Percentiles rank a stretch among this genome's conserved stretches.
Conservation (phyloP, 2,888 invertebrate genomes). For the Drosophila limbata region DNA sequence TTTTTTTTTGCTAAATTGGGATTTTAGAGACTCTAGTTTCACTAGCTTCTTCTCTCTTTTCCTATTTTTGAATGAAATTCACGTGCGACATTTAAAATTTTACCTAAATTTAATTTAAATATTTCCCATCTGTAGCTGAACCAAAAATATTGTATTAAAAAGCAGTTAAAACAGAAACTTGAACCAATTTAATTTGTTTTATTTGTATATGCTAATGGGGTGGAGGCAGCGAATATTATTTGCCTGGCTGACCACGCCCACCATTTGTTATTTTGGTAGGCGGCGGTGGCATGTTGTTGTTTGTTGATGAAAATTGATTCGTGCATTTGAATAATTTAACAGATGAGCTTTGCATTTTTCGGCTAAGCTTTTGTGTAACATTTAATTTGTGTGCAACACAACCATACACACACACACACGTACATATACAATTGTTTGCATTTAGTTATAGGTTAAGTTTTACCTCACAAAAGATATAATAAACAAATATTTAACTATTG, state of each 20-base stretch:
- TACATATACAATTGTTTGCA: conserved; percentile 47
- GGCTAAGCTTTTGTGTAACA: conserved; percentile 55
- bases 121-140: not conserved
- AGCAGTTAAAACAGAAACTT: conserved; percentile 7
- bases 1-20: conserved; percentile 20
- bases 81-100: conserved; percentile 5
- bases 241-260: conserved; percentile 13
- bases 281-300: conserved; percentile 31
- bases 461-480: conserved; percentile 60
- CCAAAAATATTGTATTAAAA: conserved; percentile 2
- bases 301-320: conserved; percentile 76
- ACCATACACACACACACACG: conserved; percentile 14
- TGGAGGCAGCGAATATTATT: conserved; percentile 19
- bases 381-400: conserved; percentile 42
- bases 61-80: not conserved
- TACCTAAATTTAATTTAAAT: conserved; percentile 17
- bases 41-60: not conserved
- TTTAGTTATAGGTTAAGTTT: conserved; percentile 48
- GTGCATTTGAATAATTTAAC: conserved; percentile 70
- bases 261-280: conserved; percentile 8
- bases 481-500: conserved; percentile 68
- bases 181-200: conserved; percentile 26
- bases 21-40: not conserved
- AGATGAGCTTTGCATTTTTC: conserved; percentile 50
- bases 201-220: conserved; percentile 10